Percentiles rank a stretch among this genome's conserved stretches.
These are phyloP conservation scores for Pseudomyrmex dendroicus DNA, from an alignment of 1,140 invertebrate species.

Conservation along the genomic window DNA sequence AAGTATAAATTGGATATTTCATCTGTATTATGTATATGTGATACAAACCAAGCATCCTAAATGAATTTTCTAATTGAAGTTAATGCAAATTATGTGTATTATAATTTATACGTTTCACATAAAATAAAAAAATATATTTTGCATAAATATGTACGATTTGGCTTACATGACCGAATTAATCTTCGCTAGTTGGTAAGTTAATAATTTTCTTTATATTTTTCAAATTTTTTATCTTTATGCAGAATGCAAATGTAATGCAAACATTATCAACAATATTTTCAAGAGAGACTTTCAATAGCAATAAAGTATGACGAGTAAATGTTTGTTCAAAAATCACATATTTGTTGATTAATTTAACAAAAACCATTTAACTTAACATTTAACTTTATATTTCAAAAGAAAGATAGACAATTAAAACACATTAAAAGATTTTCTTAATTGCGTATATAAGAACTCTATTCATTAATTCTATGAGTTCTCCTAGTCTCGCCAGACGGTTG, in stretches of 20 bases:
- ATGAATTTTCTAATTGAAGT: no score
- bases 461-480: slow-evolving; percentile 5
- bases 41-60: no score
- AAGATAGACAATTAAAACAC: no score
- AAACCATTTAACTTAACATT: background rate
- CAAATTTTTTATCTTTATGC: background rate
- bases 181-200: background rate
- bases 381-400: background rate
- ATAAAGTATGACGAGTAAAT: background rate
- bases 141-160: no score
- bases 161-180: background rate
- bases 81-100: no score
- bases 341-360: background rate
- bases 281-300: background rate
- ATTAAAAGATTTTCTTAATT: no score
- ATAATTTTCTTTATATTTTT: slow-evolving; percentile 16
- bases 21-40: no score
- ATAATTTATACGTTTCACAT: no score
- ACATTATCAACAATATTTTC: background rate
- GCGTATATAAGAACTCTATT: background rate
- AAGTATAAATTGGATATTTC: no score
- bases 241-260: background rate
- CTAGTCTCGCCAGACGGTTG: slow-evolving; percentile 55
- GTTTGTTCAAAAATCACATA: background rate
- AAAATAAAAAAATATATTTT: no score